Percentiles rank a stretch among this genome's conserved stretches.
Conservation (phyloP, 2,113 vertebrate genomes). For the Gasterosteus aculeatus region DNA sequence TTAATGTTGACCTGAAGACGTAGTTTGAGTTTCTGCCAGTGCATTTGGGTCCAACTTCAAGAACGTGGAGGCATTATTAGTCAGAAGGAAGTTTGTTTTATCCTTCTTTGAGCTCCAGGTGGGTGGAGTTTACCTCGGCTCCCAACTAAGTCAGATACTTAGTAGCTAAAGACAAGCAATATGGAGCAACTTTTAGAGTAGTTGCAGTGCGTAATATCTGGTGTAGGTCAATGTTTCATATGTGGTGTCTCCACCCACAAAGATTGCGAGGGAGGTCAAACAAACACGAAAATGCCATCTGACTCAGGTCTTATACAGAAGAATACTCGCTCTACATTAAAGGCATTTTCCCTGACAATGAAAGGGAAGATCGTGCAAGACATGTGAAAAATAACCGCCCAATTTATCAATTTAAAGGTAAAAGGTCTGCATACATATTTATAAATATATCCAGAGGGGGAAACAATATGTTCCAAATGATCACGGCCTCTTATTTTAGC, state of each 20-base stretch:
- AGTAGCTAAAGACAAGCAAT: conserved; percentile 11
- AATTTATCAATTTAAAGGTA: not conserved
- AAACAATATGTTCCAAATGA: not conserved
- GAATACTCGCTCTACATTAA: not conserved
- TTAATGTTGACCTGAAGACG: not conserved
- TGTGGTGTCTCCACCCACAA: conserved; percentile 34
- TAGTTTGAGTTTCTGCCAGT: not conserved
- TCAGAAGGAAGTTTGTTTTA: conserved; percentile 45
- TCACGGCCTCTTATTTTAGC: not conserved
- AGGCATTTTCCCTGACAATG: not conserved
- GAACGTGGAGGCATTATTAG: conserved; percentile 35
- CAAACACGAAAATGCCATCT: conserved; percentile 9
- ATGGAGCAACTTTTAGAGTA: conserved; percentile 5
- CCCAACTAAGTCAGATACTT: conserved; percentile 36
- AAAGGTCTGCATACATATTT: not conserved
- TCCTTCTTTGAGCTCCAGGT: conserved; percentile 28
- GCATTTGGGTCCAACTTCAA: not conserved
- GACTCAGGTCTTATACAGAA: conserved; percentile 2
- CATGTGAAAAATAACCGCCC: fast-evolving
- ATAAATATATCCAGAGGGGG: not conserved
- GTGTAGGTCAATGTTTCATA: conserved; percentile 38
- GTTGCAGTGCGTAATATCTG: conserved; percentile 54
- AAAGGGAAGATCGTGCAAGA: not conserved
- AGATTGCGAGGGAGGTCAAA: conserved; percentile 19
- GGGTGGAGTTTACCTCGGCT: conserved; percentile 45